Evolutionary conservation across 2,888 invertebrate genomes (phyloP), one percentile per base, ranked within the genome.

Genomic region (Mesochorus sp.): DNA sequence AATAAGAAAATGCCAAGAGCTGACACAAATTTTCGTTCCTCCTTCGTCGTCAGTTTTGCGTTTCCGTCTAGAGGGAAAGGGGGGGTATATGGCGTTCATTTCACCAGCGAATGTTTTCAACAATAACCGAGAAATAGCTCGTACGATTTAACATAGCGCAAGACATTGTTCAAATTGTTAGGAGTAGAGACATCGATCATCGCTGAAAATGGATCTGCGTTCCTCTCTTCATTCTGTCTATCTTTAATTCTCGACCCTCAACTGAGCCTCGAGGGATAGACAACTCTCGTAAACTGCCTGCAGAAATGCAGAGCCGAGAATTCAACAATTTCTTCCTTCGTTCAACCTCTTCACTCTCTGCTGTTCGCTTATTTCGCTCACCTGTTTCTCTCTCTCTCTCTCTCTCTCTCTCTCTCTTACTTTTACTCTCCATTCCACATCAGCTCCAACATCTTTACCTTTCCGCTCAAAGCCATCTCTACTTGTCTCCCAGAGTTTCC

Each of bases 1-100:
- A 78, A 78, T 78, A 74, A 78, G 78, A 78, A 78, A 59, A 59
- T 70, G 34, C 72, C 64, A 51, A 37, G 28, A 47, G 37, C 57
- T 49, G 14, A 42, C 66, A 51, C 73, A 73, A 57, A 70, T 70
- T 59, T 70, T 70, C 37, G 59, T 51, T 42, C 12, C 61, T 51
- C 55, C 64, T 59, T 59, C 68, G 49, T 51, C 67, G 74, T 47
- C 24, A 47, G 34, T 68, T 68, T 59, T 42, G 37, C 53, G 5
- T 53, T 37, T 49, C 37, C 19, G 17, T 62, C 53, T 51, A 44
- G 31, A 42, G 34, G 83, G n/a, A n/a, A n/a, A n/a, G n/a, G n/a
- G n/a, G n/a, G n/a, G n/a, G n/a, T n/a, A 80, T 85, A 81, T 84
- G 85, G 82, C 86, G 85, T 87, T 88, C 87, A 84, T 88, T 88